Conservation (phyloP, 2,888 invertebrate genomes). For the Notodonta dromedarius region DNA sequence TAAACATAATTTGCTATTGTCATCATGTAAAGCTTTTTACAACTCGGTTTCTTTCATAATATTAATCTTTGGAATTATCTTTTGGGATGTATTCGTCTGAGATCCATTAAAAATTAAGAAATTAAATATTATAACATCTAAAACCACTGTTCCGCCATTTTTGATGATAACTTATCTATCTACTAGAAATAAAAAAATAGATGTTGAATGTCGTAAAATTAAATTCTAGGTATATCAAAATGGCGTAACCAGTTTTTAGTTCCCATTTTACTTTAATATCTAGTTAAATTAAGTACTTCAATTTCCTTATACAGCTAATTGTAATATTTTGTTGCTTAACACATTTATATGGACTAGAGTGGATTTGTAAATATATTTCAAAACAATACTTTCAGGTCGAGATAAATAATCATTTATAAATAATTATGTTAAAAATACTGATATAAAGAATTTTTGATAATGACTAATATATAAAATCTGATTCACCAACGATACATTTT, state of each 20-base stretch:
- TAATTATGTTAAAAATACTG: constrained; percentile 37
- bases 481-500: not conserved
- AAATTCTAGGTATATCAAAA: not conserved
- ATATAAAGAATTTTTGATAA: constrained; percentile 27
- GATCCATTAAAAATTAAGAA: constrained; percentile 50
- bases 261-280: not conserved
- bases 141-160: constrained; percentile 8
- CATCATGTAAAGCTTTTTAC: constrained; percentile 68
- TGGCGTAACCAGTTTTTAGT: not conserved
- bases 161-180: not conserved
- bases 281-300: constrained; percentile 26
- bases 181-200: not conserved
- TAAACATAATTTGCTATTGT: constrained; percentile 63
- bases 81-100: constrained; percentile 66
- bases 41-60: constrained; percentile 34
- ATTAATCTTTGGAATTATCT: constrained; percentile 61
- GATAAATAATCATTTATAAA: constrained; percentile 18
- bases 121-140: constrained; percentile 19
- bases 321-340: not conserved
- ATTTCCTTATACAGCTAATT: not conserved
- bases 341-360: constrained; percentile 32
- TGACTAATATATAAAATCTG: not conserved
- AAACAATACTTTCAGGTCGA: constrained; percentile 25
- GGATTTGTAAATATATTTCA: constrained; percentile 21
- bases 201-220: not conserved